Evolutionary conservation across 2,888 invertebrate species (phyloP).

Genomic region (Ectemnius cavifrons): DNA sequence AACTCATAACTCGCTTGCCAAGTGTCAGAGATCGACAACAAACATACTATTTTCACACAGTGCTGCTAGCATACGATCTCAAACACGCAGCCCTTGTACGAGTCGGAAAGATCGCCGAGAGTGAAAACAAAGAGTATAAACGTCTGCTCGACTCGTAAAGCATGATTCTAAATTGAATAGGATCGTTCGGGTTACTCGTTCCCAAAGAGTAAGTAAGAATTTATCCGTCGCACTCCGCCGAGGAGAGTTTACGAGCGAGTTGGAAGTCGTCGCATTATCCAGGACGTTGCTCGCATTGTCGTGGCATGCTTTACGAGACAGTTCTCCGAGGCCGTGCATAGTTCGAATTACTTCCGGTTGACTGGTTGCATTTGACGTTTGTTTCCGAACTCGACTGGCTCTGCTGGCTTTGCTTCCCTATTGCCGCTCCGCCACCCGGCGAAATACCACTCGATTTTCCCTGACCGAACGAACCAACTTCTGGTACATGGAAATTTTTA

Average conservation of each 20-base stretch:
- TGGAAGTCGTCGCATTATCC: slow-evolving; percentile 61
- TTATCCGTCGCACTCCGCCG: slow-evolving; percentile 15
- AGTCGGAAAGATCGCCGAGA: neutral
- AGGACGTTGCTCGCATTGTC: slow-evolving; percentile 63
- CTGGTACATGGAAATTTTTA: too few species aligned
- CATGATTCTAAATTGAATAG: slow-evolving; percentile 24
- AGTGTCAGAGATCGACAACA: neutral
- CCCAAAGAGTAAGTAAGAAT: slow-evolving; percentile 20
- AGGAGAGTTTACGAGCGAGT: slow-evolving; percentile 45
- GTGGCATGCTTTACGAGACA: slow-evolving; percentile 57
- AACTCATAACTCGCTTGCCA: too few species aligned
- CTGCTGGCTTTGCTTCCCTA: slow-evolving; percentile 17
- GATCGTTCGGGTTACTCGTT: slow-evolving; percentile 14
- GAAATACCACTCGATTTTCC: too few species aligned
- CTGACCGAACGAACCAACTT: too few species aligned
- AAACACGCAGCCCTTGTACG: too few species aligned
- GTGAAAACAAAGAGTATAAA: slow-evolving; percentile 43
- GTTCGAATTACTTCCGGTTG: slow-evolving; percentile 73
- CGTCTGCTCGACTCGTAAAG: slow-evolving; percentile 47
- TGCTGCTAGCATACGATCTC: neutral
- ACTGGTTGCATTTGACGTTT: slow-evolving; percentile 70
- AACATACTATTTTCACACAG: neutral
- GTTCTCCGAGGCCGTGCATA: slow-evolving; percentile 55
- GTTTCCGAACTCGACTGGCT: slow-evolving; percentile 58
- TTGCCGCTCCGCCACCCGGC: too few species aligned